Percentiles rank a stretch among this genome's conserved stretches.
These are phyloP conservation scores for Lypha dubia DNA, from an alignment of 2,888 invertebrate genomes.

Conservation along the genomic window DNA sequence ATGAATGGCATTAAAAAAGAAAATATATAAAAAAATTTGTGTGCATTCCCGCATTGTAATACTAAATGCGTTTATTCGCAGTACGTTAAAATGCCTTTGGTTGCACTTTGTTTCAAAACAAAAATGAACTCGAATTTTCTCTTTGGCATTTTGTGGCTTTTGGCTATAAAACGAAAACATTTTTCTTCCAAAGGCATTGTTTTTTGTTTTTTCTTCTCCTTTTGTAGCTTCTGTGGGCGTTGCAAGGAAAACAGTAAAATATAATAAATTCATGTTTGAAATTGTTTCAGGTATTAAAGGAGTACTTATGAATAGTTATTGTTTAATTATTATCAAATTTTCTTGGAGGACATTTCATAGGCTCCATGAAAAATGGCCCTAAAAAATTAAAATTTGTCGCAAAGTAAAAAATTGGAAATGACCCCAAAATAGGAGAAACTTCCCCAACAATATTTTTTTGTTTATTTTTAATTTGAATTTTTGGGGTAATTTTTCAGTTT, in stretches of 20 bases:
- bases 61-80: conserved; percentile 11
- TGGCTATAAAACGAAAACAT: neutral
- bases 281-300: conserved; percentile 6
- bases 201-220: neutral
- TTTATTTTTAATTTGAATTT: no score
- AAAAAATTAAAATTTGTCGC: no score
- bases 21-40: no score
- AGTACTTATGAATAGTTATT: neutral
- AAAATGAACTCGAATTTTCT: neutral
- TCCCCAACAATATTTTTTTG: no score
- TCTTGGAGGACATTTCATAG: no score
- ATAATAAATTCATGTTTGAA: conserved; percentile 15
- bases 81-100: conserved; percentile 29
- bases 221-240: neutral
- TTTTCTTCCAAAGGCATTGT: neutral
- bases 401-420: no score
- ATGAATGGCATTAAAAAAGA: neutral
- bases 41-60: conserved; percentile 24
- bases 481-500: no score
- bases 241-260: neutral
- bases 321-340: neutral
- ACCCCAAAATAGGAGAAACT: no score
- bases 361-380: no score
- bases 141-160: conserved; percentile 17
- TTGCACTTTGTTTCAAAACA: conserved; percentile 36